Percentiles rank a stretch among this genome's conserved stretches.
These are phyloP conservation scores for Cyclophora punctaria DNA, from an alignment of 2,888 invertebrate species.

Conservation along the genomic window DNA sequence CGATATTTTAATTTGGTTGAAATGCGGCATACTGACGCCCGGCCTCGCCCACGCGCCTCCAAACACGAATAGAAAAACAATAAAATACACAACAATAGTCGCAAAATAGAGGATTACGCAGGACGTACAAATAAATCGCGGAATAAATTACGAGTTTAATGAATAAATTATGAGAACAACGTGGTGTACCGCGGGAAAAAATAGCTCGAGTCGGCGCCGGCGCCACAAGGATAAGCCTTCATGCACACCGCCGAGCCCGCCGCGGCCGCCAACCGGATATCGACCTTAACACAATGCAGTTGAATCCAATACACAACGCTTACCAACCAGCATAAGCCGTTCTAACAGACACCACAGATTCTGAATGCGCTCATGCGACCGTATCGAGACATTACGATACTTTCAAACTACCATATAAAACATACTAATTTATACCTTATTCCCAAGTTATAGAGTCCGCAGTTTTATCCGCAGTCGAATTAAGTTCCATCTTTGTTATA, in stretches of 20 bases:
- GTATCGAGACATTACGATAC: constrained; percentile 69
- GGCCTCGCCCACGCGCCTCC: constrained; percentile 32
- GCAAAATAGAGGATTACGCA: constrained; percentile 56
- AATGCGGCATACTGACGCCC: constrained; percentile 25
- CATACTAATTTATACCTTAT: constrained; percentile 53
- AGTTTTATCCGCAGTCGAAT: constrained; percentile 28
- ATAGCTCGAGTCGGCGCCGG: constrained; percentile 69
- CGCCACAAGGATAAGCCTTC: constrained; percentile 67
- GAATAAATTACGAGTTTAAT: constrained; percentile 64
- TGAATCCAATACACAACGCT: constrained; percentile 27
- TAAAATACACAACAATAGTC: constrained; percentile 47
- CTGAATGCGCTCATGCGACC: constrained; percentile 72
- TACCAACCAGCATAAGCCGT: constrained; percentile 34
- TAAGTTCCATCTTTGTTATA: constrained; percentile 38
- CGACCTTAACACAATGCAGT: constrained; percentile 24
- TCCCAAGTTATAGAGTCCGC: constrained; percentile 42
- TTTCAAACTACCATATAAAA: constrained; percentile 52
- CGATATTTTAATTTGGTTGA: constrained; percentile 39
- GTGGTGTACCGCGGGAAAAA: constrained; percentile 61
- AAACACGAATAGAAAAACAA: constrained; percentile 35
- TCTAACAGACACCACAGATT: constrained; percentile 30
- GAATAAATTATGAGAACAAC: constrained; percentile 66
- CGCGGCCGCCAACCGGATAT: constrained; percentile 23
- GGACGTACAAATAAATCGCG: constrained; percentile 41
- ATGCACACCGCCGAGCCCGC: constrained; percentile 42